These are phyloP conservation scores for Pyrrhura leucotis DNA, from an alignment of 2,797 vertebrate genomes.

Conservation along the genomic window DNA sequence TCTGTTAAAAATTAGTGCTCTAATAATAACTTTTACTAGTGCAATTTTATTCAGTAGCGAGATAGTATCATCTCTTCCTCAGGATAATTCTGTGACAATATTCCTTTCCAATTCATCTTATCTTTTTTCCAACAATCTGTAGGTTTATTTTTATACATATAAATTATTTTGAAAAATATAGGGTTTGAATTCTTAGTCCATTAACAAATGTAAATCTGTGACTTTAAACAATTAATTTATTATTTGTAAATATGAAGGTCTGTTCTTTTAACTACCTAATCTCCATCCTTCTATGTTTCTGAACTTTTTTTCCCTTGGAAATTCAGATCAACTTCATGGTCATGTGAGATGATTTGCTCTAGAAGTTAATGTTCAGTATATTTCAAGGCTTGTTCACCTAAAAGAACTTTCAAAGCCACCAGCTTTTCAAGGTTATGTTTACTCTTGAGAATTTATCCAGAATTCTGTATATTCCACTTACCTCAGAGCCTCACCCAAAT, in stretches of 20 bases:
- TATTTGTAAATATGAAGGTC: background rate
- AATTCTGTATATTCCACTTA: background rate
- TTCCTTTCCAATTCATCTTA: background rate
- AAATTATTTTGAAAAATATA: background rate
- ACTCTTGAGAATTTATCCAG: background rate
- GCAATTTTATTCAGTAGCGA: background rate
- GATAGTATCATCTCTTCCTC: background rate
- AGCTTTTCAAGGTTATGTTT: background rate
- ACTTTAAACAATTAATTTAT: background rate
- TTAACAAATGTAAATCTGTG: background rate
- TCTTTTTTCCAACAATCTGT: background rate
- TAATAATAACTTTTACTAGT: background rate
- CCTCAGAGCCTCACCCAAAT: background rate
- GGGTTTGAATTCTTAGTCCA: background rate
- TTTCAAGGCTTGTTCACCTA: background rate
- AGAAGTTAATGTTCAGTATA: background rate
- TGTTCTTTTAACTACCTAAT: background rate
- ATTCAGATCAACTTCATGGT: background rate
- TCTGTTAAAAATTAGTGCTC: background rate
- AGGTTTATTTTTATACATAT: background rate
- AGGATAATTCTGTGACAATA: background rate
- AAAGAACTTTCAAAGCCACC: background rate
- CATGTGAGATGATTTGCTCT: background rate
- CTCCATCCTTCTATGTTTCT: background rate
- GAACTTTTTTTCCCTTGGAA: background rate